These are phyloP conservation scores for Eupithecia centaureata DNA, from an alignment of 2,888 invertebrate species.

Conservation along the genomic window DNA sequence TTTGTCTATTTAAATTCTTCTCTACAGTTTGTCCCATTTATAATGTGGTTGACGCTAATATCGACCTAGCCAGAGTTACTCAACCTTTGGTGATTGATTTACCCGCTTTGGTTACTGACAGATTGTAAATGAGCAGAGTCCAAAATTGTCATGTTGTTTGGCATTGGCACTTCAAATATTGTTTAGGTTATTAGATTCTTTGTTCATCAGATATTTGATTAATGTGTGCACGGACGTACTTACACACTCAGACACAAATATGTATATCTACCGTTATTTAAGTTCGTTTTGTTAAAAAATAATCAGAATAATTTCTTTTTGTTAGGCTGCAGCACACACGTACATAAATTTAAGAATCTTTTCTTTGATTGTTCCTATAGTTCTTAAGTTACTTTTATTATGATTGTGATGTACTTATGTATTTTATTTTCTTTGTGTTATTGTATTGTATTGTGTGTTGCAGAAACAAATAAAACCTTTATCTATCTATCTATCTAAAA, in stretches of 20 bases:
- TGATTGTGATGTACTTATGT: no score
- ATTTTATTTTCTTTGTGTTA: no score
- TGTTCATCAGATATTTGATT: neutral
- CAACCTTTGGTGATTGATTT: slow-evolving; percentile 58
- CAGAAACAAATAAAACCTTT: no score
- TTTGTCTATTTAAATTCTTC: slow-evolving; percentile 70
- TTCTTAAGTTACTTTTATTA: no score
- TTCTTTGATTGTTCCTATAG: no score
- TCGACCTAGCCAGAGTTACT: slow-evolving; percentile 65
- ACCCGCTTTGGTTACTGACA: slow-evolving; percentile 17
- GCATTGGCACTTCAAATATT: neutral
- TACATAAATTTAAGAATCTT: no score
- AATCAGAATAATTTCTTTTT: no score
- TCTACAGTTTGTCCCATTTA: slow-evolving; percentile 70
- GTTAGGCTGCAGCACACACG: no score
- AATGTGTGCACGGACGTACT: neutral
- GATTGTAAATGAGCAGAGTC: slow-evolving; percentile 4
- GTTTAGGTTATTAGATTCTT: neutral
- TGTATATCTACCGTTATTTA: neutral
- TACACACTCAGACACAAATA: neutral
- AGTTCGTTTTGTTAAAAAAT: neutral
- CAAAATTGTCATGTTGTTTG: neutral
- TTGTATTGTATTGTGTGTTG: no score
- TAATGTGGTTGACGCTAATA: slow-evolving; percentile 70
- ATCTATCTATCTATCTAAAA: no score